Conservation (phyloP, 2,888 invertebrate genomes). For the Temnothorax rugatulus region DNA sequence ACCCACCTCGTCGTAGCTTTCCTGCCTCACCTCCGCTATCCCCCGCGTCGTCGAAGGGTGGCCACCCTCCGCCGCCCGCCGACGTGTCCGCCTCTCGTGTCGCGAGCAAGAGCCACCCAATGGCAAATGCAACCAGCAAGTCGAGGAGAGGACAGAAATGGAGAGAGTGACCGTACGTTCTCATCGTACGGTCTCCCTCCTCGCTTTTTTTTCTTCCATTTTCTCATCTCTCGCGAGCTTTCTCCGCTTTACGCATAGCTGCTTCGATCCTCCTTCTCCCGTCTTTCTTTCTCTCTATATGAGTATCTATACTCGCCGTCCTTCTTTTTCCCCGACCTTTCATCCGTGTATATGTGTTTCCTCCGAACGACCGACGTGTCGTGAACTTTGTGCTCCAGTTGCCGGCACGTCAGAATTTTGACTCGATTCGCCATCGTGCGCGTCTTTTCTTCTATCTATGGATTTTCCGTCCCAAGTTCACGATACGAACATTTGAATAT, state of each 20-base stretch:
- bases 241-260: constrained; percentile 54
- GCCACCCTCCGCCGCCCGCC: constrained; percentile 55
- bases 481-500: not conserved
- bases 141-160: constrained; percentile 53
- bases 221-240: constrained; percentile 31
- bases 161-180: constrained; percentile 45
- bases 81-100: constrained; percentile 62
- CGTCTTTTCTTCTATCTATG: not conserved
- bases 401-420: constrained; percentile 49
- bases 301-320: not conserved
- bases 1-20: constrained; percentile 48
- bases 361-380: constrained; percentile 34
- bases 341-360: constrained; percentile 36
- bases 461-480: not conserved
- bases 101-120: constrained; percentile 64
- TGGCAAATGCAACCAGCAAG: constrained; percentile 67
- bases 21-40: constrained; percentile 52
- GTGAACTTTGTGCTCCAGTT: constrained; percentile 56
- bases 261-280: constrained; percentile 52
- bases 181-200: constrained; percentile 13
- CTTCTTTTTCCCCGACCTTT: constrained; percentile 33
- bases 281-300: constrained; percentile 16
- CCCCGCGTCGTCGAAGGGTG: constrained; percentile 34
- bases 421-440: constrained; percentile 11
- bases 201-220: constrained; percentile 25